Percentiles rank a stretch among this genome's conserved stretches.
phyloP scores from a whole-genome alignment of 2,113 vertebrate genomes.

The Leuciscus idus region DNA sequence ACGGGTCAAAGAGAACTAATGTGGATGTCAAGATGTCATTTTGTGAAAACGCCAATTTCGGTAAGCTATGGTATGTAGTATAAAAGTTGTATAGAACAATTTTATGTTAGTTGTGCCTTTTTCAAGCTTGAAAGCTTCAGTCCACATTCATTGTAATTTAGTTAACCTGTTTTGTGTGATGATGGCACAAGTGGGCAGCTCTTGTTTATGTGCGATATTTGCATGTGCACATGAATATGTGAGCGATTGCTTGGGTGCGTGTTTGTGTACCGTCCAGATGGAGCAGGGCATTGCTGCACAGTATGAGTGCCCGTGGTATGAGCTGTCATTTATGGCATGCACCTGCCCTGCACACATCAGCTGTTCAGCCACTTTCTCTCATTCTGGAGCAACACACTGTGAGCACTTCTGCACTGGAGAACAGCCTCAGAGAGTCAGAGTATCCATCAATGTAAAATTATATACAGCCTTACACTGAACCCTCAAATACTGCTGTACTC shows the following conservation, averaged over 20 bases:
- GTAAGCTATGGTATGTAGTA: background rate
- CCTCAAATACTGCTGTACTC: background rate
- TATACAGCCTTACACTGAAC: background rate
- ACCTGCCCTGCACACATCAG: conserved; percentile 57
- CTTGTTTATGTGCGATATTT: conserved; percentile 44
- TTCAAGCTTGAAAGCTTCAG: background rate
- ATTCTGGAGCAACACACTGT: conserved; percentile 31
- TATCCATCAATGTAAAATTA: conserved; percentile 52
- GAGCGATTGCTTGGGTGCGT: conserved; percentile 30
- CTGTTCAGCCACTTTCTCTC: conserved; percentile 24
- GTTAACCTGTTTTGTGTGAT: background rate
- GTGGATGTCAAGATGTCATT: background rate
- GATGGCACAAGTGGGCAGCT: conserved; percentile 10
- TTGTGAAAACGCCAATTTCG: background rate
- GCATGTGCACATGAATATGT: conserved; percentile 24
- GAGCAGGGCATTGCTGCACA: conserved; percentile 47
- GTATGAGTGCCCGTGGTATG: conserved; percentile 41
- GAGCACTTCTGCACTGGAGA: conserved; percentile 38
- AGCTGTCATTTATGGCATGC: conserved; percentile 44
- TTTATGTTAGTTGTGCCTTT: background rate
- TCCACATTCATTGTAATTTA: background rate
- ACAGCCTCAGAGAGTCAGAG: conserved; percentile 34
- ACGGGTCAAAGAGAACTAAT: background rate
- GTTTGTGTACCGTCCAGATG: conserved; percentile 53
- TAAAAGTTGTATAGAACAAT: background rate